Evolutionary conservation across 2,797 vertebrate genomes (phyloP), one percentile per base, ranked within the genome.

Genomic region (Myotis pilosus): DNA sequence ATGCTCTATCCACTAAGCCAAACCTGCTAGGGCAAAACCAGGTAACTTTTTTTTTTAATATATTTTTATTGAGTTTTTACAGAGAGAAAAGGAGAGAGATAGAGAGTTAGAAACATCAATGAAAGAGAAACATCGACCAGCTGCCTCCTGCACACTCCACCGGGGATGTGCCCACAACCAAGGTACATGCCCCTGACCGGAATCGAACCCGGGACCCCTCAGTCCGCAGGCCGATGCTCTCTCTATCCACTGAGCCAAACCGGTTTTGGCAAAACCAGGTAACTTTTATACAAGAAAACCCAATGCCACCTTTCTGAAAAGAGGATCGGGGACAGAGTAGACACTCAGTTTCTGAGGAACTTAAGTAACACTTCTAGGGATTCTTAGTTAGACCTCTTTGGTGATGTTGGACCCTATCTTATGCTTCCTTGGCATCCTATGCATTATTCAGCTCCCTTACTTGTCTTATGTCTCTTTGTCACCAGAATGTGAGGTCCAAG

Each of bases 401-500:
- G 33, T 68, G 79, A 41, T n/a, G 5, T 3, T 72, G 44, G 55
- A 28, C 47, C 19, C 6, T 19, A 0, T 38, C 75, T 69, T 74
- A 19, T 6, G 30, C 64, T 78, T 81, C 8, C n/a, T 12, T 33
- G 41, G 36, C 53, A 72, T 49, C 41, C 62, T 38, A 9, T n/a
- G 36, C 55, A 74, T 17, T 53, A 33, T 20, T 82, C n/a, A 53
- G 13, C 13, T 41, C 81, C 55, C 76, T 55, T 36, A 23, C 68
- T 76, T 72, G 19, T 49, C 87, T 72, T 87, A 3, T 49, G 7
- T 75, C 38, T 81, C 68, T 88, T 51, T 36, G 36, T 92, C 15
- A 66, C 69, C 91, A 68, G 92, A 81, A 49, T 12, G 1, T 83
- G 88, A 95, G 41, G 72, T 68, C 76, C n/a, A 83, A 85, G 38